Conservation (phyloP, 2,888 invertebrate genomes). For the Nudaria mundana region DNA sequence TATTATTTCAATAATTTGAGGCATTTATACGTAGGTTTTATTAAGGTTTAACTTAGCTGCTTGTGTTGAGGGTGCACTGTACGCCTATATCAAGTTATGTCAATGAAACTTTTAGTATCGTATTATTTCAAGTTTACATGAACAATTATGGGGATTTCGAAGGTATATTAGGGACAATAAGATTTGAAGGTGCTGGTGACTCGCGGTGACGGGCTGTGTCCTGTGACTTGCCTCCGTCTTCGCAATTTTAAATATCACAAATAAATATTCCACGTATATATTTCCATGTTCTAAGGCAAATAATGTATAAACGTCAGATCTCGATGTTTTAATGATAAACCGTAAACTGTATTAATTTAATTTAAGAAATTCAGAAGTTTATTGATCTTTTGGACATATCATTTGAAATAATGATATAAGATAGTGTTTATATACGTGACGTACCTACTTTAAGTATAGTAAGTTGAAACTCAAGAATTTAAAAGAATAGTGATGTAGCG, state of each 20-base stretch:
- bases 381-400: constrained; percentile 66
- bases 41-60: constrained; percentile 48
- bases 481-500: constrained; percentile 74
- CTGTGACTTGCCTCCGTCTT: constrained; percentile 77
- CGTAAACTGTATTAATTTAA: constrained; percentile 68
- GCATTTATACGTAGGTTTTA: constrained; percentile 41
- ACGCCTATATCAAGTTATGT: constrained; percentile 47
- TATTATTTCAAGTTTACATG: constrained; percentile 46
- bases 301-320: constrained; percentile 66
- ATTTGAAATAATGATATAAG: constrained; percentile 66
- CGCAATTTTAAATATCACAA: constrained; percentile 61
- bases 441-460: constrained; percentile 75
- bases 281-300: constrained; percentile 60
- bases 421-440: constrained; percentile 75
- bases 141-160: constrained; percentile 57
- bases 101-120: constrained; percentile 57
- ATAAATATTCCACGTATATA: constrained; percentile 63
- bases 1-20: constrained; percentile 66
- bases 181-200: constrained; percentile 77
- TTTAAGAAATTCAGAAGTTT: constrained; percentile 66
- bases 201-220: no score
- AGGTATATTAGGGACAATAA: constrained; percentile 65
- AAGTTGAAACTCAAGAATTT: constrained; percentile 77
- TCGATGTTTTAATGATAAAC: constrained; percentile 66
- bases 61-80: constrained; percentile 55